phyloP scores from a whole-genome alignment of 2,113 vertebrate species.

The Brachypodius melanocephalos region DNA sequence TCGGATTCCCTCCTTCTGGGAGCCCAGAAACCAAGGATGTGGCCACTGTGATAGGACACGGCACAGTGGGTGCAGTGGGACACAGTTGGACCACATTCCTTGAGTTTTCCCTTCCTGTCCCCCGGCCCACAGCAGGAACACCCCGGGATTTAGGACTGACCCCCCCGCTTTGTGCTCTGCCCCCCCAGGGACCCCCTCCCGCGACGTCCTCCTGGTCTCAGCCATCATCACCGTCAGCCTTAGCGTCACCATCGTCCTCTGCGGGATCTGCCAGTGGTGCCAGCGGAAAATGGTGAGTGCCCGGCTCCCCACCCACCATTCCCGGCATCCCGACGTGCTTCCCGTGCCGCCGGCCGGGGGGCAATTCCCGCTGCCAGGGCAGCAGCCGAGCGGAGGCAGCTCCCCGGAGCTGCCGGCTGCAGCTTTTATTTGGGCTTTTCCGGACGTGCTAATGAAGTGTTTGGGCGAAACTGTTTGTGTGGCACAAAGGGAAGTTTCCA shows the following conservation, averaged over 20 bases:
- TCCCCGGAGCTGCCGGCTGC: not conserved
- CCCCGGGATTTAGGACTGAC: not conserved
- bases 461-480: not conserved
- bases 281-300: slow-evolving; percentile 95
- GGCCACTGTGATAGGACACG: accelerated
- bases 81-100: not conserved
- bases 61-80: accelerated
- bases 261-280: slow-evolving; percentile 98
- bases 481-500: slow-evolving; percentile 1
- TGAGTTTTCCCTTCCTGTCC: accelerated
- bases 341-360: not conserved
- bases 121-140: accelerated
- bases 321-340: not conserved
- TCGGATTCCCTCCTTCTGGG: accelerated
- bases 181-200: slow-evolving; percentile 65
- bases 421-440: slow-evolving; percentile 20
- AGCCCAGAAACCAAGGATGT: accelerated
- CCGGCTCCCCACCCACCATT: not conserved
- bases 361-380: not conserved
- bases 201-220: slow-evolving; percentile 94
- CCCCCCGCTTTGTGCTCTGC: not conserved
- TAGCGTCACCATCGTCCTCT: slow-evolving; percentile 94
- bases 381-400: not conserved
- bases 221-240: slow-evolving; percentile 96
- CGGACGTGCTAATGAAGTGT: slow-evolving; percentile 29